These are phyloP conservation scores for Leptinotarsa juncta DNA, from an alignment of 2,888 invertebrate species.

Conservation along the genomic window DNA sequence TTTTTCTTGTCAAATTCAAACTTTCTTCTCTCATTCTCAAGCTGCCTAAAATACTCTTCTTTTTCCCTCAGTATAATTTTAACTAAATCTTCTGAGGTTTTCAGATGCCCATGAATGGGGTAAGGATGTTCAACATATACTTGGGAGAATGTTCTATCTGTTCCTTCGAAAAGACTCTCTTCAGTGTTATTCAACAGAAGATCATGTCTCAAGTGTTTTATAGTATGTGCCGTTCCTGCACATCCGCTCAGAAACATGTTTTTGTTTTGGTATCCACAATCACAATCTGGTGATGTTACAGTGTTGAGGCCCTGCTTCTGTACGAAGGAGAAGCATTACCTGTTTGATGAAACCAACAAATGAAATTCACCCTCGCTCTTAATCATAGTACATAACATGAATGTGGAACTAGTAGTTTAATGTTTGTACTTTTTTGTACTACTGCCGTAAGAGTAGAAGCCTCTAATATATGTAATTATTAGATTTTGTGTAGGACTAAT, in stretches of 20 bases:
- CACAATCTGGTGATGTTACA: no score
- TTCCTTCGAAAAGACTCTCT: constrained; percentile 45
- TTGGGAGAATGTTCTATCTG: constrained; percentile 36
- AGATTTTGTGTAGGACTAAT: no score
- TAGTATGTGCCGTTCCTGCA: neutral
- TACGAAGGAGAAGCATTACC: no score
- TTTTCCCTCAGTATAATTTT: constrained; percentile 39
- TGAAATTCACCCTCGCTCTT: no score
- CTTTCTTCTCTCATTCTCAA: constrained; percentile 30
- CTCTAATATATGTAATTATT: no score
- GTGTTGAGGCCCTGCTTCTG: no score
- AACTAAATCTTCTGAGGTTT: constrained; percentile 34
- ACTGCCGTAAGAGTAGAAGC: no score
- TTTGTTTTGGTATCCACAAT: neutral
- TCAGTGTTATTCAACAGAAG: constrained; percentile 44
- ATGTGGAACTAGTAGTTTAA: no score
- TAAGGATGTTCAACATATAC: constrained; percentile 45
- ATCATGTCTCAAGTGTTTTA: constrained; percentile 41
- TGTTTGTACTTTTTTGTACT: no score
- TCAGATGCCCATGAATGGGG: constrained; percentile 43
- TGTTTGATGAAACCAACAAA: no score
- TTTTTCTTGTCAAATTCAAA: constrained; percentile 34
- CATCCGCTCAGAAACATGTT: constrained; percentile 4
- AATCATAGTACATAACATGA: no score
- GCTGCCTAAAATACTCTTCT: constrained; percentile 33